These are phyloP conservation scores for Hippocampus kuda DNA, from an alignment of 2,797 vertebrate species.

Conservation along the genomic window DNA sequence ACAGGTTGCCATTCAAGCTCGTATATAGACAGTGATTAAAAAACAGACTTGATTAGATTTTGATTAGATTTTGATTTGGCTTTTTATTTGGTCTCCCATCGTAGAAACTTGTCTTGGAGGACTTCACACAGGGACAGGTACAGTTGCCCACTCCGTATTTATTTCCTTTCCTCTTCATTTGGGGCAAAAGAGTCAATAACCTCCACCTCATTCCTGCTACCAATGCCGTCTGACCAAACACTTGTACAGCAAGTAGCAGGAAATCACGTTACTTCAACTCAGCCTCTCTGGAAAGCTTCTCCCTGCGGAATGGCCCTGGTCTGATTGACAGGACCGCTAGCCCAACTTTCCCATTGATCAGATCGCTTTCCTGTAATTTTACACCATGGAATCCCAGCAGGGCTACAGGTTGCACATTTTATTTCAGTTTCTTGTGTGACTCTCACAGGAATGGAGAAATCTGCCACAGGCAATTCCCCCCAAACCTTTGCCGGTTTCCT, in stretches of 20 bases:
- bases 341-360: slow-evolving; percentile 15
- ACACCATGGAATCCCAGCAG: background rate
- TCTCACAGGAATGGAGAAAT: background rate
- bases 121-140: background rate
- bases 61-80: no score
- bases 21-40: no score
- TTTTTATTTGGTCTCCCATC: no score
- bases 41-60: no score
- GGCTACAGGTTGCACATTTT: background rate
- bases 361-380: background rate
- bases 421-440: background rate
- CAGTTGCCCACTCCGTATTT: background rate
- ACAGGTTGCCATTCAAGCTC: no score
- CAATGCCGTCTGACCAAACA: slow-evolving; percentile 28
- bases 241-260: slow-evolving; percentile 15
- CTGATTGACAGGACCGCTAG: slow-evolving; percentile 22
- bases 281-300: slow-evolving; percentile 20
- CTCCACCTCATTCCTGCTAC: slow-evolving; percentile 39
- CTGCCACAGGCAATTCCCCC: background rate
- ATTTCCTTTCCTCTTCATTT: background rate
- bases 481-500: background rate
- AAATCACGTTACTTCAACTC: slow-evolving; percentile 25
- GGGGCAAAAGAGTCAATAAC: slow-evolving; percentile 45
- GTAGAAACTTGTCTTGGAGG: no score
- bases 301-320: slow-evolving; percentile 24